Evolutionary conservation across 2,113 vertebrate genomes (phyloP).

Genomic region (Xenus cinereus): DNA sequence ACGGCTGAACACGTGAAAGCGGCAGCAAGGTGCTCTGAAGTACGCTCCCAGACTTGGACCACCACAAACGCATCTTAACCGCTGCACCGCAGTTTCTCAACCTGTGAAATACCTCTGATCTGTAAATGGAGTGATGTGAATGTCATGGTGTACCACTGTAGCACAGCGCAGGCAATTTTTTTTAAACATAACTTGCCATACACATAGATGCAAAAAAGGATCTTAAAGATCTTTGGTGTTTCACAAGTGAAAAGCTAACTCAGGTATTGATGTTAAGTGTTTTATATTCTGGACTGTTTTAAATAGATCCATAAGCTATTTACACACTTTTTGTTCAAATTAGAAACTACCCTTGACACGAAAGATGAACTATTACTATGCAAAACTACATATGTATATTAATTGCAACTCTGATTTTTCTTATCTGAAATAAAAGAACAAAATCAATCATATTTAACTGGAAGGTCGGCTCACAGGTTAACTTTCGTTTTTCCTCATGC

Average conservation of each 20-base stretch:
- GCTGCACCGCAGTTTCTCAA: not conserved
- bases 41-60: not conserved
- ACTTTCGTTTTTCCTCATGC: not conserved
- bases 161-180: not conserved
- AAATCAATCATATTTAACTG: not conserved
- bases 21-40: not conserved
- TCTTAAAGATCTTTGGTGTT: not conserved
- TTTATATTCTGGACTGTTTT: not conserved
- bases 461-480: not conserved
- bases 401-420: not conserved
- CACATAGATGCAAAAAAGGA: not conserved
- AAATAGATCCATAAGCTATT: not conserved
- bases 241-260: not conserved
- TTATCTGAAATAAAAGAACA: not conserved
- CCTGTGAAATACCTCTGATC: not conserved
- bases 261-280: not conserved
- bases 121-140: not conserved
- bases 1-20: rapidly evolving
- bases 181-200: not conserved
- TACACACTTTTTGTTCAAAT: not conserved
- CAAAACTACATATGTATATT: not conserved
- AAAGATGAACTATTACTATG: not conserved
- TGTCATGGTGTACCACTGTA: not conserved
- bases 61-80: not conserved
- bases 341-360: not conserved